Base-by-base conservation (phyloP, 1,140 invertebrate species). In the Drosophila rufa region DNA sequence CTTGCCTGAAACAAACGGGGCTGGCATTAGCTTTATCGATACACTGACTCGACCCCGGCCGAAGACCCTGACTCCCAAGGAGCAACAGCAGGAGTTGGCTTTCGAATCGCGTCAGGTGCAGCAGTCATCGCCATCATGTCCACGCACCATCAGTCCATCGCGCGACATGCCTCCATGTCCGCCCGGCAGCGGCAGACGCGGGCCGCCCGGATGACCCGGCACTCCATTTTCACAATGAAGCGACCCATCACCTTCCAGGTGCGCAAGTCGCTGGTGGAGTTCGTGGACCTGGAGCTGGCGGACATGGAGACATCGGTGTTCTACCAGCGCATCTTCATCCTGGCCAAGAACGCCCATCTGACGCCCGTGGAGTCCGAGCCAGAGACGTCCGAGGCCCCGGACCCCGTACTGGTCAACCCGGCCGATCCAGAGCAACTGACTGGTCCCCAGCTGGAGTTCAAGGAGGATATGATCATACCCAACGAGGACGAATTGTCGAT, bases 301-400 rank as follows among this genome's bases (percentile, higher is more conserved):
- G 47, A 60, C 0, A 79, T 78, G 77, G 59, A 69, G 2, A 85
- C 87, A 2, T 81, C 82, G 17, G 79, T 89, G 17, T 92, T 91
- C 42, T 92, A 90, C 40, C 91, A 92, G 33, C 87, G 91, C 17
- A 80, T 92, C 9, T 92, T 78, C 11, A 83, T 92, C 11, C 59
- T 92, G 40, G 91, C 91, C 55, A 85, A 89, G 19, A 92, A 92
- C 46, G 47, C 71, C 30, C 55, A 69, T 3, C 48, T 67, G 0
- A 71, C 66, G 30, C 48, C 51, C 4, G 17, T 38, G 19, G 30
- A 40, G 3, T n/a, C 30, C 1, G 69, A 69, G 4, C 3, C 6
- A 3, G 68, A 56, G 1, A 6, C 15, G 19, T 5, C 15, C 6
- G 15, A n/a, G 22, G 3, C 25, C 14, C 1, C 7, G 14, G 15